Base-by-base conservation (phyloP, 1,140 invertebrate genomes). In the Octopus bimaculoides region DNA sequence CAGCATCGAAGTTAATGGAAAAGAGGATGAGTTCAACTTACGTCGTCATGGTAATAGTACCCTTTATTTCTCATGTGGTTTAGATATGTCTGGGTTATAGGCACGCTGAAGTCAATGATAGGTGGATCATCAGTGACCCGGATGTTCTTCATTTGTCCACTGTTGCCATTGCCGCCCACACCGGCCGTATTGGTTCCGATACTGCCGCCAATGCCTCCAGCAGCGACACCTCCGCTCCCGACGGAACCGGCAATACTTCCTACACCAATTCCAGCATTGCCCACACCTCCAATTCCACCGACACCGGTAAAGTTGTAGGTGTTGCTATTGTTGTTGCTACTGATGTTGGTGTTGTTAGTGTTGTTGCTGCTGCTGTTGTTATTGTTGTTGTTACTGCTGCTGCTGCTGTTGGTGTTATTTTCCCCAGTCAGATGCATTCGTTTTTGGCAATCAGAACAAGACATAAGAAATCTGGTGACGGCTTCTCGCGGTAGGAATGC, bases 401-500 rank as follows among this genome's bases (percentile, higher is more conserved):
- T 82, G n/a, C 77, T 78, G 69, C 74, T 81, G 4, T 79, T 78
- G 56, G 77, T 79, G 66, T 74, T 78, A 4, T 75, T 75, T n/a
- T 81, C 78, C 56, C 83, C 81, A 17, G 61, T 93, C 77, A 95
- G 93, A 83, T 95, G 93, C 83, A 96, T 95, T 80, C 95, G 93
- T 86, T 96, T 94, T 87, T 97, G 96, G 89, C 96, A 97, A 87
- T 97, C 96, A n/a, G 95, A 94, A 89, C 96, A 97, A 81, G 96
- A 95, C 85, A 97, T 93, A 54, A 98, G 93, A 90, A 98, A 98
- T 83, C 95, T 93, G 71, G 97, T 98, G 85, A 98, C 96, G 4
- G 97, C 96, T 90, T 98, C 96, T 55, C 96, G 93, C 3, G 97
- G 97, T 79, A 98, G 92, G 87, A 98, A 98, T 6, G 96, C 96